Evolutionary conservation across 1,140 invertebrate genomes (phyloP), one percentile per base, ranked within the genome.

Genomic region (Tyrophagus putrescentiae): DNA sequence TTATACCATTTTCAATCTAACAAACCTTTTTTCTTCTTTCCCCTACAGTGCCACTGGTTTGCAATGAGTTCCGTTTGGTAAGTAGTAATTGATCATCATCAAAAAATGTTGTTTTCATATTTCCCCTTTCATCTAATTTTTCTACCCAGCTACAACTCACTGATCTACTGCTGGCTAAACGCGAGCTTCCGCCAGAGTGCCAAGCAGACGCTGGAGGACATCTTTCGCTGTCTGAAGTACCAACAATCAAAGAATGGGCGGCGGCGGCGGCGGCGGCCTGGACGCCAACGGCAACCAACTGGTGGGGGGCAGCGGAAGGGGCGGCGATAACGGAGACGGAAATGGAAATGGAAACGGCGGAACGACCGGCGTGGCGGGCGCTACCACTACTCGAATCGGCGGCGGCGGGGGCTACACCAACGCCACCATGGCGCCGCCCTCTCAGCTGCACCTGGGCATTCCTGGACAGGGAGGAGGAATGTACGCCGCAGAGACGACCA

Each of bases 151-250:
- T 96, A 93, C 73, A 96, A 96, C 71, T 89, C 91, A 0, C 82
- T 97, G 65, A 78, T 97, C 4, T 98, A 97, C 73, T 93, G 93
- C 41, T 98, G 92, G 89, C 82, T 97, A 72, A 98, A 98, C 74
- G 93, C 96, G 62, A 96, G 93, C 73, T 97, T 97, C 73, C 80
- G 88, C 21, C 13, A 28, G 13, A 31, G 13, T 16, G 52, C 29
- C 4, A 56, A 48, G 11, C 21, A 28, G 25, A 27, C 28, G 16
- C 18, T 56, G 33, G 28, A 18, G 29, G 4, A 1, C 3, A 29
- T 56, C 7, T 56, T 56, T 29, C 9, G 23, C 4, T 56, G 3
- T 2, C 11, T 56, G 23, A 56, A 56, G 25, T 56, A 42, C 3
- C 2, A 42, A 42, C 41, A 42, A 42, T 23, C 18, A 42, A n/a